Percentiles rank a stretch among this genome's conserved stretches.
These are phyloP conservation scores for Leptosomus discolor DNA, from an alignment of 2,113 vertebrate species.

Conservation along the genomic window DNA sequence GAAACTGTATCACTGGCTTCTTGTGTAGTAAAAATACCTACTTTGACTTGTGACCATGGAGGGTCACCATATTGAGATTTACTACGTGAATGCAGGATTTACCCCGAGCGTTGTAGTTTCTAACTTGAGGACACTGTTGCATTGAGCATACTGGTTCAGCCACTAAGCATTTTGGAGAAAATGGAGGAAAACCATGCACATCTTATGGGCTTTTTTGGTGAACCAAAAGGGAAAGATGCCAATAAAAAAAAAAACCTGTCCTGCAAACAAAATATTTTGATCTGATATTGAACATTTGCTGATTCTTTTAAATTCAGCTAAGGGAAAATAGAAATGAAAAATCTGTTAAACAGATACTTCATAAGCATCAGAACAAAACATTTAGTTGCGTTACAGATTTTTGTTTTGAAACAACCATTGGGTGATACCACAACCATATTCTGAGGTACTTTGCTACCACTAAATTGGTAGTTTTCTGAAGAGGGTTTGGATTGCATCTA, in stretches of 20 bases:
- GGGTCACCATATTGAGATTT: background rate
- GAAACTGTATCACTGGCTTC: background rate
- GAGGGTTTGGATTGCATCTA: background rate
- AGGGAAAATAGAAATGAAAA: background rate
- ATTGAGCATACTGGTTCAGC: background rate
- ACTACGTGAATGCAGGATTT: background rate
- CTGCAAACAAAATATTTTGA: background rate
- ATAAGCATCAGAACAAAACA: background rate
- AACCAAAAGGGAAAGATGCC: background rate
- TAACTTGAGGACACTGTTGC: background rate
- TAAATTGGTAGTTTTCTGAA: background rate
- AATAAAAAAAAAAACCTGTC: background rate
- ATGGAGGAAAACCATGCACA: background rate
- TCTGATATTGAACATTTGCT: background rate
- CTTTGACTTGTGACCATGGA: accelerated
- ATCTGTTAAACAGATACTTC: background rate
- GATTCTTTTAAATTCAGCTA: background rate
- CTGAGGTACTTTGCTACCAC: background rate
- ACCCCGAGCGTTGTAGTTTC: background rate
- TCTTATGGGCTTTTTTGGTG: background rate
- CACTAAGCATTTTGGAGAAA: background rate
- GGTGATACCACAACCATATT: background rate
- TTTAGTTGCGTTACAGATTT: background rate
- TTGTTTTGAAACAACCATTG: background rate
- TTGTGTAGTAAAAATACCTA: background rate